These are phyloP conservation scores for Myotis lucifugus DNA, from an alignment of 2,113 vertebrate species.

Conservation along the genomic window DNA sequence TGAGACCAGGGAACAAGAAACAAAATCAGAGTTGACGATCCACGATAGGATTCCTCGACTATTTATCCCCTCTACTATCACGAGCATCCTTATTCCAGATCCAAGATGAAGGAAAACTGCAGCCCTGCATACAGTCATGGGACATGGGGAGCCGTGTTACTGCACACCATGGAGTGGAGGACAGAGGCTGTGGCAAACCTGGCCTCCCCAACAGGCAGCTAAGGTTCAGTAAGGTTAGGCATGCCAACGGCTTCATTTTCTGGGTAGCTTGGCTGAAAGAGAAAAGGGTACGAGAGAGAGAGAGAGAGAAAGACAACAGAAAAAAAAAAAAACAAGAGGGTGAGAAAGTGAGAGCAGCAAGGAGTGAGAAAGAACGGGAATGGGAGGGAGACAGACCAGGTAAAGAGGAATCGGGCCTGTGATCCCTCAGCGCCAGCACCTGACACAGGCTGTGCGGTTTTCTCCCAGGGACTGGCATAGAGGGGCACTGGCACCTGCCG, in stretches of 20 bases:
- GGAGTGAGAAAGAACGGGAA: background rate
- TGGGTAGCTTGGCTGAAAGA: background rate
- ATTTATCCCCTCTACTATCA: background rate
- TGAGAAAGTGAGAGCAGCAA: background rate
- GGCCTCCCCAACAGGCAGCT: too few relatives aligned
- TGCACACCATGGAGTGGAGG: rapidly evolving
- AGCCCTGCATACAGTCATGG: background rate
- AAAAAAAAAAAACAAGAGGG: too few relatives aligned
- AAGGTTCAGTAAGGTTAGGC: background rate
- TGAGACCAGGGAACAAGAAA: background rate
- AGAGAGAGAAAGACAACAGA: background rate
- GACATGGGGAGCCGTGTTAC: rapidly evolving
- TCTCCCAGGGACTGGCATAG: background rate
- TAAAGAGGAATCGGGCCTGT: background rate
- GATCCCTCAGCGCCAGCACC: background rate
- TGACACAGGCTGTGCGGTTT: background rate
- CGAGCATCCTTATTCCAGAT: background rate
- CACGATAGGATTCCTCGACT: background rate
- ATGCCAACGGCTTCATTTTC: background rate
- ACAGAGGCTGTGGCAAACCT: background rate
- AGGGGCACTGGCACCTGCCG: background rate
- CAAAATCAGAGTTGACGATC: background rate
- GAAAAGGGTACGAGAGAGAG: too few relatives aligned
- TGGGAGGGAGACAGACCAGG: background rate
- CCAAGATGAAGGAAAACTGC: background rate